Conservation (phyloP, 2,797 vertebrate species). For the Pagetopsis macropterus region DNA sequence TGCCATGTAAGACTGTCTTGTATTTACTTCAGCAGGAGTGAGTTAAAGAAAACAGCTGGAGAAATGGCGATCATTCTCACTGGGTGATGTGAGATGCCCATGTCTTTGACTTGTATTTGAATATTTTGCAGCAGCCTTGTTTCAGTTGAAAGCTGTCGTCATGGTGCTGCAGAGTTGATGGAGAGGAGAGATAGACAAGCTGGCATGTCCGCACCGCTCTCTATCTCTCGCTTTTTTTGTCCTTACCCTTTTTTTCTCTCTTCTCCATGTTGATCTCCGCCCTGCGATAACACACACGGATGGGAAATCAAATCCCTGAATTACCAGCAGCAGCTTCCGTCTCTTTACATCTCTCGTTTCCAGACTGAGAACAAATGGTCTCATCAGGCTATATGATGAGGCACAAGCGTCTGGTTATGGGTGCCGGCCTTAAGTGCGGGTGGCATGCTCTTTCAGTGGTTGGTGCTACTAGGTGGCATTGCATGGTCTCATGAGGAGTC, state of each 20-base stretch:
- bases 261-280: conserved; percentile 52
- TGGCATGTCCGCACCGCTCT: conserved; percentile 67
- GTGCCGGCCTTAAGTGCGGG: conserved; percentile 58
- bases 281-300: conserved; percentile 69
- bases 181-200: conserved; percentile 60
- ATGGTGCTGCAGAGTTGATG: conserved; percentile 58
- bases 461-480: conserved; percentile 54
- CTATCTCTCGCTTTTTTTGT: conserved; percentile 19
- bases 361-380: conserved; percentile 61
- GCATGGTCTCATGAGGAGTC: conserved; percentile 45
- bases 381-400: conserved; percentile 54
- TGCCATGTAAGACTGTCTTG: conserved; percentile 10
- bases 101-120: conserved; percentile 12
- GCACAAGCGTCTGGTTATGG: conserved; percentile 48
- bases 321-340: conserved; percentile 53
- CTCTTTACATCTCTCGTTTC: conserved; percentile 57
- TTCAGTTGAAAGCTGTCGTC: conserved; percentile 60
- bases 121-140: conserved; percentile 35
- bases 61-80: background rate
- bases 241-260: conserved; percentile 1
- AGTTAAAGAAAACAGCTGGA: conserved; percentile 12
- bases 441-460: conserved; percentile 54
- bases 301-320: conserved; percentile 68
- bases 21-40: conserved; percentile 10
- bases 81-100: conserved; percentile 25